These are phyloP conservation scores for Taenioides sp. DNA, from an alignment of 2,797 vertebrate genomes.

Conservation along the genomic window DNA sequence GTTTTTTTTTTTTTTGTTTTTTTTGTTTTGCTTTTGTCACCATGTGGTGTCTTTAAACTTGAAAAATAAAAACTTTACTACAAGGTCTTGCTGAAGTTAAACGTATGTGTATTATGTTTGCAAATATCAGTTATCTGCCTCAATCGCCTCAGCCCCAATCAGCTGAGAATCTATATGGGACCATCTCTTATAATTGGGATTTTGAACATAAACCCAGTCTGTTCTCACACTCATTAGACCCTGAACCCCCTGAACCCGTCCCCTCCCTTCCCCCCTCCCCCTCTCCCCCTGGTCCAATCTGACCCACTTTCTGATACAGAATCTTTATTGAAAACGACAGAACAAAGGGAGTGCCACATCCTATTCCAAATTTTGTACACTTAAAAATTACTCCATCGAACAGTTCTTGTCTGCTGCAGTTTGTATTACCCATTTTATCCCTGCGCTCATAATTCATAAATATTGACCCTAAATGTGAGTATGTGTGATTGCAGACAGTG, in stretches of 20 bases:
- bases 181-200: not conserved
- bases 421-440: no score
- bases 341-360: not conserved
- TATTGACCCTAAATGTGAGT: constrained; percentile 10
- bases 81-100: no score
- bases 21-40: no score
- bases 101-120: no score
- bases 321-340: constrained; percentile 6
- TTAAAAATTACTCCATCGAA: not conserved
- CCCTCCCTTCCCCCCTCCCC: not conserved
- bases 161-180: no score
- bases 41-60: no score
- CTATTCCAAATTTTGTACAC: not conserved
- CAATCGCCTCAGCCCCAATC: no score
- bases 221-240: constrained; percentile 11
- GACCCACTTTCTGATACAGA: not conserved
- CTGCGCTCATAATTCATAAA: constrained; percentile 1
- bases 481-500: constrained; percentile 3
- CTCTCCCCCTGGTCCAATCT: not conserved
- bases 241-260: constrained; percentile 1
- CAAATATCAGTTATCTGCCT: not conserved
- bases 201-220: not conserved
- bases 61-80: no score
- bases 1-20: no score
- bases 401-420: not conserved